Evolutionary conservation across 2,797 vertebrate species (phyloP).

Genomic region (Miichthys miiuy): DNA sequence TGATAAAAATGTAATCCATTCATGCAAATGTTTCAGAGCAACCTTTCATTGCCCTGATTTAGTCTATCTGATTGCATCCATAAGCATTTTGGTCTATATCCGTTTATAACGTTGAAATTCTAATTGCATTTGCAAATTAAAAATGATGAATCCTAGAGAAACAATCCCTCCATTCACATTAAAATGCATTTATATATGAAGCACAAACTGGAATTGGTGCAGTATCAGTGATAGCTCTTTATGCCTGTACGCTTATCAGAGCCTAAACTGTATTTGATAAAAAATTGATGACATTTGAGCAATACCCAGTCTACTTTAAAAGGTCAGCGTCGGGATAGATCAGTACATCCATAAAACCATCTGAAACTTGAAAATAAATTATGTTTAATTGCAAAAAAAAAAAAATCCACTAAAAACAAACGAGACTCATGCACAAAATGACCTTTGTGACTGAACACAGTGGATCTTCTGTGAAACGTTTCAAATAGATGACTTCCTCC

Average conservation of each 20-base stretch:
- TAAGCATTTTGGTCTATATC: too few species aligned
- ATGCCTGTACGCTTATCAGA: background rate
- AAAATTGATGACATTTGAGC: background rate
- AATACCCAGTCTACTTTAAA: background rate
- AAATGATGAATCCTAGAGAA: too few species aligned
- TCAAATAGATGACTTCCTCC: background rate
- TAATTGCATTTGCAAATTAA: too few species aligned
- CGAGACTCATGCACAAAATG: background rate
- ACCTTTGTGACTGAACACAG: background rate
- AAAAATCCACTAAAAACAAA: background rate
- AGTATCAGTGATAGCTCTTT: background rate
- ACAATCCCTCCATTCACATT: background rate
- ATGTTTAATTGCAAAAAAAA: background rate
- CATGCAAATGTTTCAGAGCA: background rate
- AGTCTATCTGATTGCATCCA: too few species aligned
- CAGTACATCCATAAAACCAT: background rate
- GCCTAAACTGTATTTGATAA: background rate
- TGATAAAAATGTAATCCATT: background rate
- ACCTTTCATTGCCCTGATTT: too few species aligned
- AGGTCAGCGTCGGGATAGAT: background rate
- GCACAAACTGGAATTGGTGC: too few species aligned
- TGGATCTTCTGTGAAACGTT: background rate
- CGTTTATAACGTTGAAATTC: too few species aligned
- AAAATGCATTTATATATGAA: background rate
- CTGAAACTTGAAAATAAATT: background rate